Evolutionary conservation across 1,140 invertebrate genomes (phyloP).

Genomic region (Drosophila athabasca): DNA sequence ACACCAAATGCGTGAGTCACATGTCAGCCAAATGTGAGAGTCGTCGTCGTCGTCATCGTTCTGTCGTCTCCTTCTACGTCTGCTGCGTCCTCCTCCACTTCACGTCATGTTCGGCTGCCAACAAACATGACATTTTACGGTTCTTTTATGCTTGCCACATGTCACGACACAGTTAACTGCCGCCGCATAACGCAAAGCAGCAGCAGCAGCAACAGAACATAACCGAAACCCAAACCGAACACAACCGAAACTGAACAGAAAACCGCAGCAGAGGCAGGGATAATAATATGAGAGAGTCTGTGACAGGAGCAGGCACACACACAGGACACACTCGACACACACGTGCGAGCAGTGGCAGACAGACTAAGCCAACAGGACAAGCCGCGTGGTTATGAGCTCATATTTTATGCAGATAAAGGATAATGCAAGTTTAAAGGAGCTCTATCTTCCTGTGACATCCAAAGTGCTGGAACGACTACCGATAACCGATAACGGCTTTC

Average conservation of each 20-base stretch:
- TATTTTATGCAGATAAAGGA: too few species aligned
- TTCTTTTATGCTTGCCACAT: slow-evolving; percentile 81
- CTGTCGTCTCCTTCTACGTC: not conserved
- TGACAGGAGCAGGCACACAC: too few species aligned
- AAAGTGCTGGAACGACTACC: too few species aligned
- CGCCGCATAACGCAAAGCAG: slow-evolving; percentile 54
- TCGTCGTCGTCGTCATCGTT: slow-evolving; percentile 45
- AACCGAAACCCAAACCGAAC: slow-evolving; percentile 24
- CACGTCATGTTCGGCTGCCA: slow-evolving; percentile 76
- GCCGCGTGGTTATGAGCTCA: slow-evolving; percentile 5
- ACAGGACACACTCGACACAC: too few species aligned
- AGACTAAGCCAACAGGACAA: slow-evolving; percentile 33
- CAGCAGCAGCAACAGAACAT: not conserved
- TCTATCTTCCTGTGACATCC: too few species aligned
- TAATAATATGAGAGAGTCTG: not conserved
- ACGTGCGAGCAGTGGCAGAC: slow-evolving; percentile 5
- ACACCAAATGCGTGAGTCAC: slow-evolving; percentile 52
- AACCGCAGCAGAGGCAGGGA: slow-evolving; percentile 9
- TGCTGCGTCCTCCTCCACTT: slow-evolving; percentile 50
- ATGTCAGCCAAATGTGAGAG: slow-evolving; percentile 47
- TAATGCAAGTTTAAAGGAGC: too few species aligned
- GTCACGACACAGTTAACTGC: slow-evolving; percentile 77
- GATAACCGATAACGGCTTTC: too few species aligned
- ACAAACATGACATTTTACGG: slow-evolving; percentile 80
- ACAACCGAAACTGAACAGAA: slow-evolving; percentile 31